Conservation (phyloP, 53 echinoderm and acorn worm species). For the Holothuria leucospilota region DNA sequence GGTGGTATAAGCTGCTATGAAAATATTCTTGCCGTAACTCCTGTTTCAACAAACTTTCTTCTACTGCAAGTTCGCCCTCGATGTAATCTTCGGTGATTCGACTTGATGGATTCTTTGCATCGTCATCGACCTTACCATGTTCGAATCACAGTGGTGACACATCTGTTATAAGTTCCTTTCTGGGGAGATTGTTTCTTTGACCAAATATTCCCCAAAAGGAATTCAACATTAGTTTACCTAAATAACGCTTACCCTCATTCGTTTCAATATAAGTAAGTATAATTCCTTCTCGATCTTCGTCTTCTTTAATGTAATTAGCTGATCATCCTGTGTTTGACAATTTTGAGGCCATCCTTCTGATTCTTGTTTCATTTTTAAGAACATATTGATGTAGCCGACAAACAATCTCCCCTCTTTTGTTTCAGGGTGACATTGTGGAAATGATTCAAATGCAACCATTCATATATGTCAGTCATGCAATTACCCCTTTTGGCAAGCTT, state of each 20-base stretch:
- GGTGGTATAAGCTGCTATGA: slow-evolving; percentile 37
- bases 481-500: slow-evolving; percentile 74
- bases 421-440: slow-evolving; percentile 27
- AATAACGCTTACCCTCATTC: slow-evolving; percentile 53
- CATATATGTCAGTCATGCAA: slow-evolving; percentile 37
- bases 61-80: background rate
- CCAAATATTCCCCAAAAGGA: slow-evolving; percentile 69
- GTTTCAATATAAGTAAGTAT: slow-evolving; percentile 41
- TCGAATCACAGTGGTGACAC: slow-evolving; percentile 2
- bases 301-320: slow-evolving; percentile 48
- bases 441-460: slow-evolving; percentile 65
- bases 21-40: background rate
- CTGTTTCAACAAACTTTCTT: background rate
- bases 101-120: background rate
- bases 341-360: too few relatives aligned
- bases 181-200: slow-evolving; percentile 40
- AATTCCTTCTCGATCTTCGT: slow-evolving; percentile 60
- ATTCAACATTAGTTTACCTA: slow-evolving; percentile 70
- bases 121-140: background rate
- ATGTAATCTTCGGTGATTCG: background rate
- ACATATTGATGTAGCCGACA: too few relatives aligned
- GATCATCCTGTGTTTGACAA: too few relatives aligned
- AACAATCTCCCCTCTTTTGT: slow-evolving; percentile 65
- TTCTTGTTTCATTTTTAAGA: too few relatives aligned
- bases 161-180: background rate